Base-by-base conservation (phyloP, 2,888 invertebrate species). In the Slavum lentiscoides region DNA sequence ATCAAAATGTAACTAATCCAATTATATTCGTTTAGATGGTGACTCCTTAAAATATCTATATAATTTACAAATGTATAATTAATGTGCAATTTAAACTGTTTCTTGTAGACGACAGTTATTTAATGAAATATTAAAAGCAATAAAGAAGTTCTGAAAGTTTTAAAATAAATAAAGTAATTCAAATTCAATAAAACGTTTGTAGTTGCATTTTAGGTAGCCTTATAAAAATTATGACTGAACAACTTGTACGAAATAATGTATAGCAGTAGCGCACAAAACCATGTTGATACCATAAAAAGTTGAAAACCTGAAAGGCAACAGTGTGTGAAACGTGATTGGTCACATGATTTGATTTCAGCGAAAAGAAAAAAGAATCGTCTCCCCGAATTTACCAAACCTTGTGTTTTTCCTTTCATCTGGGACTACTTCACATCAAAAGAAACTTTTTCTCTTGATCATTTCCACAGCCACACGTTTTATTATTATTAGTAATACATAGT, bases 371-470 rank as follows among this genome's bases (percentile, higher is more conserved):
- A 75, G 49, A 76, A 76, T 69, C 70, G 61, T 70, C 69, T 77
- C 77, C 77, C 77, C 77, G 68, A 76, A 76, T 76, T 76, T 68
- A 76, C 69, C 59, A 80, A 80, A 80, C 70, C 62, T 72, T 55
- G 55, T 55, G 55, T 69, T 53, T 53, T 77, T n/a, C 68, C 80
- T 80, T 80, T 80, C 72, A 80, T 80, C 70, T 80, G 39, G 39
- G 64, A 72, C 80, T 80, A 72, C 80, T 80, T 64, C 72, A 80
- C 80, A 80, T 80, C 80, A 80, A 80, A 80, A 66, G 64, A 72
- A 80, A 70, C 64, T 72, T 80, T 69, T 77, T 21, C 70, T 80
- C 70, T 80, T 80, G 37, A 80, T n/a, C 72, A 72, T 80, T 80
- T 80, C 64, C 64, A 49, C 80, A 43, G 70, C 70, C 72, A 80